Evolutionary conservation across 2,113 vertebrate genomes (phyloP), one percentile per base, ranked within the genome.

Genomic region (Nettapus auritus): DNA sequence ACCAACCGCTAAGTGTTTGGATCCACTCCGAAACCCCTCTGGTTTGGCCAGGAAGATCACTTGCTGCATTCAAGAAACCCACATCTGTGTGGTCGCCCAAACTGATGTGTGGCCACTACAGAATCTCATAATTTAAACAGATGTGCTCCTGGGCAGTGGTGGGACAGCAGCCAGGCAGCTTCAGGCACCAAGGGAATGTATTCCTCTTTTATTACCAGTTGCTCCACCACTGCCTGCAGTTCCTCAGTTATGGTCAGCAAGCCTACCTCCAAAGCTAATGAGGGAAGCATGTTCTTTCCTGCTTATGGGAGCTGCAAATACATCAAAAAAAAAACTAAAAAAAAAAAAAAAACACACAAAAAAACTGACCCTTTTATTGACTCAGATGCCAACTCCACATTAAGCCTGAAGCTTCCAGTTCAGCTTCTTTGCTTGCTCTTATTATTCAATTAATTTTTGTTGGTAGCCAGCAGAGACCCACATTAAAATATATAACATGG

Each of bases 101-200:
- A 87, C 38, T 3, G 2, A 79, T 67, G 83, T 69, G 88, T 59
- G 74, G 90, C 46, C 59, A 13, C 53, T n/a, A 19, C 15, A 85
- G 74, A 44, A 84, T 63, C 88, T 59, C 13, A 2, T 62, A 21
- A 67, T 57, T 93, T 36, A 89, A 70, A 63, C 0, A 7, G 75
- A 52, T 74, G 86, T 95, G 93, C 94, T 93, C 66, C 74, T 66
- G 62, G 88, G 96, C 88, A 96, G 74, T 6, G 31, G 34, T 86
- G 88, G 90, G 88, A 84, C 66, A 92, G 85, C 75, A 93, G 93
- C 79, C 79, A 92, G 75, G 71, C 63, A 94, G 86, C 92, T 96
- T 68, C 93, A 93, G 92, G 90, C 88, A 76, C 53, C 12, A 48
- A 25, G 0, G 31, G n/a, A 93, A 66, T 92, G 74, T 40, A 95